These are phyloP conservation scores for Drosophila nannoptera DNA, from an alignment of 1,140 invertebrate species.

Conservation along the genomic window DNA sequence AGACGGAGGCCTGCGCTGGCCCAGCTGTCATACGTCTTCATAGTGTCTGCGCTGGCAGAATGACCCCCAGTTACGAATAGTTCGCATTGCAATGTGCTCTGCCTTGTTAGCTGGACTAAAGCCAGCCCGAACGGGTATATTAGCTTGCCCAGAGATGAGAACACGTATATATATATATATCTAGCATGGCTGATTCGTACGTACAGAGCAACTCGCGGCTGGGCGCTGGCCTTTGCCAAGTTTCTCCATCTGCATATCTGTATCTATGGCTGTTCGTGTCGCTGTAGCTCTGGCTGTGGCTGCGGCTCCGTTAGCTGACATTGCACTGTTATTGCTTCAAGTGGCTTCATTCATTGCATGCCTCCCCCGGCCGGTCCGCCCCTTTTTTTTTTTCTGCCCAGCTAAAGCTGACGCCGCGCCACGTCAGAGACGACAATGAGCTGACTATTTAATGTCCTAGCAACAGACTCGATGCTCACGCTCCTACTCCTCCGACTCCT, in stretches of 20 bases:
- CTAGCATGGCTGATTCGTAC: neutral
- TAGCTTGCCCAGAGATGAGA: neutral
- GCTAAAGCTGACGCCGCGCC: conserved; percentile 51
- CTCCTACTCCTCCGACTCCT: neutral
- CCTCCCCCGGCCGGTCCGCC: conserved; percentile 3
- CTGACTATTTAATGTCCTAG: conserved; percentile 69
- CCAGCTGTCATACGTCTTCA: conserved; percentile 60
- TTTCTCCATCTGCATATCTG: conserved; percentile 8
- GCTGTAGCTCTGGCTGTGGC: conserved; percentile 1
- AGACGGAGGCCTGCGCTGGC: conserved; percentile 23
- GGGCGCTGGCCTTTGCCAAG: neutral
- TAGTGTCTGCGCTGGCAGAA: conserved; percentile 50
- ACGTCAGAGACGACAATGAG: conserved; percentile 71
- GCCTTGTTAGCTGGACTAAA: neutral
- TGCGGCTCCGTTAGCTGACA: conserved; percentile 40
- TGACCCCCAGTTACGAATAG: conserved; percentile 62
- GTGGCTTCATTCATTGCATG: conserved; percentile 61
- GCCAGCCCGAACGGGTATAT: neutral
- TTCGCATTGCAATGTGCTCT: conserved; percentile 3
- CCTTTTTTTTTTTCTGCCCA: conserved; percentile 13
- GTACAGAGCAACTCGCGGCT: conserved; percentile 2
- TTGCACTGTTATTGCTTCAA: conserved; percentile 69
- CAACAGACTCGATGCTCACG: conserved; percentile 5
- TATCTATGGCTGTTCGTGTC: neutral
- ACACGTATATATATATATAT: neutral